Evolutionary conservation across 2,797 vertebrate species (phyloP).

Genomic region (Manis pentadactyla): DNA sequence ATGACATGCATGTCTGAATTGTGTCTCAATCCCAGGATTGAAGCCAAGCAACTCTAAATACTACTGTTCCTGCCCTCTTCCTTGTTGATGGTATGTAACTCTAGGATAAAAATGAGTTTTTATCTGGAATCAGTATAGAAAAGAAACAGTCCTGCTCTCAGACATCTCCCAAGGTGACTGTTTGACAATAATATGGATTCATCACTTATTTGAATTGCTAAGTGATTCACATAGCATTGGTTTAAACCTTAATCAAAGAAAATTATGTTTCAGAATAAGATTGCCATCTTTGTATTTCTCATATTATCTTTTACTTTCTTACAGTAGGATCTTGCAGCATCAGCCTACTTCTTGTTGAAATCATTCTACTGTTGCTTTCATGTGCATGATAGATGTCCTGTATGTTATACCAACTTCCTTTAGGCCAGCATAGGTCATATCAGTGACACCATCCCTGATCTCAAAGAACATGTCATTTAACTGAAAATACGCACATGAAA

Average conservation of each 20-base stretch:
- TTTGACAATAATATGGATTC: neutral
- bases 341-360: neutral
- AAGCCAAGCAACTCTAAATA: neutral
- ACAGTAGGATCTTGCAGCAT: neutral
- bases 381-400: neutral
- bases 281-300: neutral
- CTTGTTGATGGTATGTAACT: neutral
- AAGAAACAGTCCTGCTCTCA: neutral
- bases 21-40: neutral
- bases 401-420: neutral
- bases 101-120: neutral
- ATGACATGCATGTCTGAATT: neutral
- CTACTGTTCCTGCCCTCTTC: neutral
- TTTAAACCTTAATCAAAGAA: neutral
- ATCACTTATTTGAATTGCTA: slow-evolving; percentile 4
- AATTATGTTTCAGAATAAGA: neutral
- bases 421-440: neutral
- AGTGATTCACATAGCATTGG: neutral
- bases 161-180: neutral
- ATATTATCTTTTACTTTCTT: neutral
- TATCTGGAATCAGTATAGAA: neutral
- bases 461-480: neutral
- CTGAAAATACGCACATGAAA: neutral
- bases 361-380: neutral
- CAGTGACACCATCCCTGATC: neutral